phyloP scores from a whole-genome alignment of 2,113 vertebrate species.

The Piaya cayana region DNA sequence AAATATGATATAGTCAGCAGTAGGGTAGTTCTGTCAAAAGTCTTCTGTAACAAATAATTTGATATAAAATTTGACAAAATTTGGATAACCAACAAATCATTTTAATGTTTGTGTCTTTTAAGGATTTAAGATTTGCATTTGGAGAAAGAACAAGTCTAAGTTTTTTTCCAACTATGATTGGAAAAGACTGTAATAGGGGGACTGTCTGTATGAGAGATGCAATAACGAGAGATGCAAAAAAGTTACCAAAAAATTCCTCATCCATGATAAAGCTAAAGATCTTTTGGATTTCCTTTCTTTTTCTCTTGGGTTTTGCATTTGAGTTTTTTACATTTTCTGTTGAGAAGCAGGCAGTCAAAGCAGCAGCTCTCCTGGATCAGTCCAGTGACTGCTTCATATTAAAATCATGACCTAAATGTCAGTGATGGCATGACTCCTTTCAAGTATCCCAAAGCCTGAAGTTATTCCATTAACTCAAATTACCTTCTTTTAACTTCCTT shows the following conservation, averaged over 20 bases:
- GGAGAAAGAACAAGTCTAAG: not conserved
- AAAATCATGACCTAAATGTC: not conserved
- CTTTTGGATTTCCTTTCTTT: not conserved
- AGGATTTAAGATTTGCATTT: not conserved
- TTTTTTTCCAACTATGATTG: fast-evolving
- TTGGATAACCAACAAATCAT: not conserved
- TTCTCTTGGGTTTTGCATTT: not conserved
- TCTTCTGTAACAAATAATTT: not conserved
- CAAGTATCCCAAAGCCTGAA: not conserved
- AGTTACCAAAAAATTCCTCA: not conserved
- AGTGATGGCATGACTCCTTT: not conserved
- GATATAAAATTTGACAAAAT: not conserved
- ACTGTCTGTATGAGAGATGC: not conserved
- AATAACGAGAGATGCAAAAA: not conserved
- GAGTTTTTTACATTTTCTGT: not conserved
- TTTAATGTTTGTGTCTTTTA: not conserved
- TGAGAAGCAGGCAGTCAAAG: not conserved
- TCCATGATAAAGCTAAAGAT: not conserved
- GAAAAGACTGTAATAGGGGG: not conserved
- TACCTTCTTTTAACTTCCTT: not conserved
- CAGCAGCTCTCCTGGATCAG: not conserved
- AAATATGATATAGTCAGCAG: not conserved
- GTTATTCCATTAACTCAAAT: not conserved
- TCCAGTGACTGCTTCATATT: not conserved
- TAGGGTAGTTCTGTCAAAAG: not conserved